Base-by-base conservation (phyloP, 2,113 vertebrate species). In the Butorides virescens region DNA sequence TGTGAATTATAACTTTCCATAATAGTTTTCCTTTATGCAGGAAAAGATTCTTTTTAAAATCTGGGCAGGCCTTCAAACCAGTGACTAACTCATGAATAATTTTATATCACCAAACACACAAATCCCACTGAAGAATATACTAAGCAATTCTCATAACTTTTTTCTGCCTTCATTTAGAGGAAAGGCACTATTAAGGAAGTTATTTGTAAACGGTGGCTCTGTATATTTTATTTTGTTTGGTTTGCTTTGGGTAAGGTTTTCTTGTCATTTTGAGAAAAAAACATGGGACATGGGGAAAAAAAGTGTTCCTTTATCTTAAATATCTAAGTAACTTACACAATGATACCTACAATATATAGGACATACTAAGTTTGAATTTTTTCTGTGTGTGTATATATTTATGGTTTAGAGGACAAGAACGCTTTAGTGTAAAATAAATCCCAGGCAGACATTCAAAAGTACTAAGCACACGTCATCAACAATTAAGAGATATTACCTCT, bases 201-300 rank as follows among this genome's bases (percentile, higher is more conserved):
- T 70, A 21, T 34, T 80, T 74, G 23, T 44, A 27, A 59, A 55
- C 9, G 14, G 30, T 15, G 12, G 20, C 4, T 82, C 53, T 22
- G 2, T 9, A 2, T 46, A 10, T 42, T 55, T 34, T 36, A 8
- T 2, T 14, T 46, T 6, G 6, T 7, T 52, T 36, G 4, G 29
- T 84, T 70, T 36, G 5, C 27, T 62, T 79, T 10, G 46, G 3
- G 85, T 74, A 67, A 77, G 15, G 4, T 22, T 63, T 80, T 65
- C 23, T 65, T 61, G 4, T 13, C 7, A 34, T 36, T 90, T 88
- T 39, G 12, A 70, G 16, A 29, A 53, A 77, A 77, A 71, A 63
- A 59, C 0, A 39, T 12, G 2, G 8, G 21, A 20, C 0, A 14
- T n/a, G 4, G 19, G 4, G 42, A 44, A 17, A 14, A 68, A 91